Percentiles rank a stretch among this genome's conserved stretches.
Evolutionary conservation across 1,140 invertebrate genomes (phyloP).

Genomic region (Drosophila jambulina): DNA sequence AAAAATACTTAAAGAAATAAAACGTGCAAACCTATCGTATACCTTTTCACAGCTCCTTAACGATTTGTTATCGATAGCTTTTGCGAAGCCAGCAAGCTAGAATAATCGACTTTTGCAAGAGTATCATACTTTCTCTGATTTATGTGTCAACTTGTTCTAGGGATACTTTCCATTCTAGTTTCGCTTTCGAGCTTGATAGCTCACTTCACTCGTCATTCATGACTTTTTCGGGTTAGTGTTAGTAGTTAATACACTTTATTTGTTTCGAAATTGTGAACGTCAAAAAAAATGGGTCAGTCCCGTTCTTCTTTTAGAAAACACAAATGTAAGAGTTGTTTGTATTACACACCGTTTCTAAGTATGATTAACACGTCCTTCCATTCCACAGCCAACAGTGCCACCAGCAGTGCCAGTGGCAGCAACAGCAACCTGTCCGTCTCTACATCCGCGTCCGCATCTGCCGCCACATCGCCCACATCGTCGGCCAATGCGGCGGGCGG

Average conservation of each 20-base stretch:
- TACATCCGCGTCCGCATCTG: constrained; percentile 57
- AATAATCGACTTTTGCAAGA: not conserved
- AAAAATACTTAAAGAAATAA: too few relatives aligned
- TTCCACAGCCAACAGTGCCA: constrained; percentile 54
- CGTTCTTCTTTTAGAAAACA: constrained; percentile 4
- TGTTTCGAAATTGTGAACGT: constrained; percentile 16
- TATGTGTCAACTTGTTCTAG: not conserved
- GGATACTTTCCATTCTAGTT: not conserved
- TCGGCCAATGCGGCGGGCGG: constrained; percentile 25
- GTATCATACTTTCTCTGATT: not conserved
- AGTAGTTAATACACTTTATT: constrained; percentile 15
- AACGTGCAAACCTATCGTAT: too few relatives aligned
- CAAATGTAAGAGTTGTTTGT: not conserved
- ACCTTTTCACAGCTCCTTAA: not conserved
- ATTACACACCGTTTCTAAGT: not conserved
- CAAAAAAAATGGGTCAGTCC: constrained; percentile 12
- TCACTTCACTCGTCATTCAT: constrained; percentile 5
- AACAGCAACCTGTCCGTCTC: constrained; percentile 72
- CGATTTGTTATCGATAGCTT: not conserved
- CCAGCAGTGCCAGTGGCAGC: constrained; percentile 69
- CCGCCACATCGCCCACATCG: constrained; percentile 69
- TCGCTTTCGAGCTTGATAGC: constrained; percentile 5
- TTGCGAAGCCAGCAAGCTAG: not conserved
- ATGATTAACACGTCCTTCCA: not conserved
- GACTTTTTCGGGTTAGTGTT: constrained; percentile 3